Base-by-base conservation (phyloP, 2,113 vertebrate species). In the Oreocharis arfaki region DNA sequence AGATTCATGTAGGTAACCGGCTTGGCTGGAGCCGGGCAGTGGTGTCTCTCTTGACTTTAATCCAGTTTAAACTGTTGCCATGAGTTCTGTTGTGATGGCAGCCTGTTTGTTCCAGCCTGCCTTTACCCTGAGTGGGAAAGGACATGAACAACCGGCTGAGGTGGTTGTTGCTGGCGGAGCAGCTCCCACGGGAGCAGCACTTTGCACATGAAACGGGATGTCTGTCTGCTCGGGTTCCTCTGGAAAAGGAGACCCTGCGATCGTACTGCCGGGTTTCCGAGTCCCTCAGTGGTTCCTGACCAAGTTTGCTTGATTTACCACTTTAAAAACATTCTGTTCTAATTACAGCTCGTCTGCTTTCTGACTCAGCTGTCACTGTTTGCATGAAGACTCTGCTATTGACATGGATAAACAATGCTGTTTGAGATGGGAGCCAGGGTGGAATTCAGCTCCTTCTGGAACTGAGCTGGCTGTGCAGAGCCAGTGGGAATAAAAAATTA, bases 281-380 rank as follows among this genome's bases (percentile, higher is more conserved):
- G 56, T 21, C 68, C 80, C 83, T 81, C 55, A 1, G 4, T 27
- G 56, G 9, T 87, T 92, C 88, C 90, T 88, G 64, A 87, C 73
- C 85, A 87, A 88, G 81, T 87, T 75, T 93, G 73, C 79, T 67
- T 78, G 33, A 94, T 85, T 91, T 75, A 35, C 86, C 41, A 39
- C 73, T 96, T 95, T 21, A 69, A 67, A 94, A 97, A 86, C 78
- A 91, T 95, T 93, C 79, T 89, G 93, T 84, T 94, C 77, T 84
- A 91, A 94, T 95, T 91, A 76, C 50, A 42, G 37, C 80, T 74
- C 0, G 1, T 63, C 87, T 92, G 61, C 83, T 81, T 93, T 94
- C 65, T 92, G 59, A 65, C 82, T 96, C 64, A 59, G 90, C 74
- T 80, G 77, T 96, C 57, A 33, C 47, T 95, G 89, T 95, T 88